Conservation (phyloP, 2,113 vertebrate genomes). For the Pithys albifrons region DNA sequence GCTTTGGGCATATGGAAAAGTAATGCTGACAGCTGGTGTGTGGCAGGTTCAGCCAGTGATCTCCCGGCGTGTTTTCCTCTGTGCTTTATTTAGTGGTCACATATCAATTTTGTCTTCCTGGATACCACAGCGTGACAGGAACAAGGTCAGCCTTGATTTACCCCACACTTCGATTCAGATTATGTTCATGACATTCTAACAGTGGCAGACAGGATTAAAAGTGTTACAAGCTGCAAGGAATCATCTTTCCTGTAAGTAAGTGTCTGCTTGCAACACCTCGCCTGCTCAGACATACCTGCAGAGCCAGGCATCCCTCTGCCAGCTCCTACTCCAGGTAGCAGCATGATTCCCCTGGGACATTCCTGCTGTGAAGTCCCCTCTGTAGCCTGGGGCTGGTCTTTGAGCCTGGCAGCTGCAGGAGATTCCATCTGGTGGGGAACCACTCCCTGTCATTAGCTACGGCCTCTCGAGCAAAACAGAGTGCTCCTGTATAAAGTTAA, state of each 20-base stretch:
- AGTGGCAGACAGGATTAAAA: neutral
- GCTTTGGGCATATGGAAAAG: neutral
- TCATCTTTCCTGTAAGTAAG: neutral
- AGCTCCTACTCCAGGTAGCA: neutral
- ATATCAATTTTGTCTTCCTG: neutral
- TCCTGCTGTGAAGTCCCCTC: neutral
- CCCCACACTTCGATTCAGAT: neutral
- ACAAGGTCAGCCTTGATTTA: neutral
- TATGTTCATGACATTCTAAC: fast-evolving
- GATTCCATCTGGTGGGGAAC: neutral
- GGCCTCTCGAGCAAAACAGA: neutral
- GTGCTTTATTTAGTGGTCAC: slow-evolving; percentile 37
- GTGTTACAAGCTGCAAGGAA: neutral
- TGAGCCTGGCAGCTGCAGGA: neutral
- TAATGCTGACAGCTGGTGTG: neutral
- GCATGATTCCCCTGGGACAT: neutral
- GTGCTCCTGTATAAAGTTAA: slow-evolving; percentile 28
- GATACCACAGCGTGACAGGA: neutral
- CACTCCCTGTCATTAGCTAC: neutral
- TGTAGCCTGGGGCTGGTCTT: neutral
- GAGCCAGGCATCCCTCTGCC: neutral
- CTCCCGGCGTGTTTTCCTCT: neutral
- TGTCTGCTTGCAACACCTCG: neutral
- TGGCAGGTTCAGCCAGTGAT: neutral
- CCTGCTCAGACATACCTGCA: neutral